phyloP scores from a whole-genome alignment of 2,113 vertebrate genomes.

The human (Homo sapiens) region DNA sequence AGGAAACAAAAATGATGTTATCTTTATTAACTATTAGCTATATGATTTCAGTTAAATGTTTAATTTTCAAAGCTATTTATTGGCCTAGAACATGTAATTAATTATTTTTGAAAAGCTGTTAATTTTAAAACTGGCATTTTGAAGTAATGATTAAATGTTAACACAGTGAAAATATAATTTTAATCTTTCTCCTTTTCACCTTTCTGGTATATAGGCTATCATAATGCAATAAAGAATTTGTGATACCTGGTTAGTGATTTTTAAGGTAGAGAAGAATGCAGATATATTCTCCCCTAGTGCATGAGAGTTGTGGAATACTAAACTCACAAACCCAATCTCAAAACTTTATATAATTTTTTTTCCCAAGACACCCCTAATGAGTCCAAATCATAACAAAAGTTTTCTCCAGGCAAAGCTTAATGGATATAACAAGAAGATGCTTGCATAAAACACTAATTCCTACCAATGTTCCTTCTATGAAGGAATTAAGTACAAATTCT shows the following conservation, averaged over 20 bases:
- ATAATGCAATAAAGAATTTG: background rate
- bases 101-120: background rate
- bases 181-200: background rate
- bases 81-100: background rate
- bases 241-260: background rate
- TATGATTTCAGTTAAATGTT: background rate
- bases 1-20: background rate
- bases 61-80: background rate
- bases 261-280: background rate
- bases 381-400: background rate
- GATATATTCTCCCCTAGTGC: background rate
- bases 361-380: background rate
- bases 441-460: background rate
- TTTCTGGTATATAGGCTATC: background rate
- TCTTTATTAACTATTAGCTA: background rate
- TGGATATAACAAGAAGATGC: background rate
- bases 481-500: background rate
- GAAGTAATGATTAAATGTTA: background rate
- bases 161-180: background rate
- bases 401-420: background rate
- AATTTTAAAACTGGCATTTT: background rate
- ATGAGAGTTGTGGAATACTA: background rate
- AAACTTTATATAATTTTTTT: background rate
- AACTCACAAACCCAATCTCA: background rate
- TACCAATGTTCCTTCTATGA: background rate